Evolutionary conservation across 2,888 invertebrate genomes (phyloP).

Genomic region (Pollenia labialis): DNA sequence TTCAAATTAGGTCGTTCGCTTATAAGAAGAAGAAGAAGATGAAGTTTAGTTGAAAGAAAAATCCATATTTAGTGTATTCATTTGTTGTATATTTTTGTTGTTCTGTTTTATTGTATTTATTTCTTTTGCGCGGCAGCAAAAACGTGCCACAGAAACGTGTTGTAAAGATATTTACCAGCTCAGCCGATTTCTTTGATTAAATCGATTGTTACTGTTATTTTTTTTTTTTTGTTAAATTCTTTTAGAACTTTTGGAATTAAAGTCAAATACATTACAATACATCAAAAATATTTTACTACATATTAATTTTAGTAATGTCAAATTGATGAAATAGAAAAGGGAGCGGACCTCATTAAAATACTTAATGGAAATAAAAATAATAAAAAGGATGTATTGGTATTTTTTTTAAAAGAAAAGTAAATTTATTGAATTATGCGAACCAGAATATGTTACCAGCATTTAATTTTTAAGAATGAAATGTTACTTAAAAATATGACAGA

Average conservation of each 20-base stretch:
- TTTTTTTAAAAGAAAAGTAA: too few relatives aligned
- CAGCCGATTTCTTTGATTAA: neutral
- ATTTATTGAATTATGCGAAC: too few relatives aligned
- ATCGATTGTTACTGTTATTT: conserved; percentile 41
- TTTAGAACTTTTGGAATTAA: conserved; percentile 16
- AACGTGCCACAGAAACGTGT: conserved; percentile 63
- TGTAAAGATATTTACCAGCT: conserved; percentile 25
- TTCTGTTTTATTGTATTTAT: neutral
- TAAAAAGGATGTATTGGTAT: neutral
- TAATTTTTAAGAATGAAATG: too few relatives aligned
- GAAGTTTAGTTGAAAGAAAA: conserved; percentile 38
- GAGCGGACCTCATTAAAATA: too few relatives aligned
- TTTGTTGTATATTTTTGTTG: conserved; percentile 1
- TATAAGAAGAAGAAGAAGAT: neutral
- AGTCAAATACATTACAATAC: neutral
- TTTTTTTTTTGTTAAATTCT: neutral
- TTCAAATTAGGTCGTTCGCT: conserved; percentile 68
- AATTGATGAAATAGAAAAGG: neutral
- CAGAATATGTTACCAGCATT: too few relatives aligned
- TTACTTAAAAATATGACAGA: too few relatives aligned
- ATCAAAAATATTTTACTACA: neutral
- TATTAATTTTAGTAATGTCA: neutral
- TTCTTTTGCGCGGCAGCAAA: conserved; percentile 21
- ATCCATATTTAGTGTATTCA: conserved; percentile 55
- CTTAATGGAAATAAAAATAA: too few relatives aligned